Conservation (phyloP, 2,113 vertebrate species). For the Sander vitreus region DNA sequence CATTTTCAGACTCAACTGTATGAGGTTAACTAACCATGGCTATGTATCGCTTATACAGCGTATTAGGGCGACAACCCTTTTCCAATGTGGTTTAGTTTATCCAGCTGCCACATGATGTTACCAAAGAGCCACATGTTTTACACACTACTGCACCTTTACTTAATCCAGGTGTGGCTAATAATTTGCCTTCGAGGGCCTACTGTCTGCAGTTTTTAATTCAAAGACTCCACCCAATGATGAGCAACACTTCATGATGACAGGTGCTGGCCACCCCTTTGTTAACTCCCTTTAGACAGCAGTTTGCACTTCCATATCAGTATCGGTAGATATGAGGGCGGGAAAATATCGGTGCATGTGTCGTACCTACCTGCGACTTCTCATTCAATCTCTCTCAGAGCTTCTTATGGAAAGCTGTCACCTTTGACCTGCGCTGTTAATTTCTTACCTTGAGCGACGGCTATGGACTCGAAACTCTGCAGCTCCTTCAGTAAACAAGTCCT, state of each 20-base stretch:
- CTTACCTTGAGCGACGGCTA: conserved; percentile 93
- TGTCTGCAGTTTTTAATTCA: not conserved
- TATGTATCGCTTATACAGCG: too few relatives aligned
- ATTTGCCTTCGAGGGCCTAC: not conserved
- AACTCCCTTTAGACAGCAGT: too few relatives aligned
- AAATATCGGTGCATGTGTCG: accelerated
- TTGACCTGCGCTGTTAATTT: not conserved
- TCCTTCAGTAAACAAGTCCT: conserved; percentile 90
- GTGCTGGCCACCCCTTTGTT: too few relatives aligned
- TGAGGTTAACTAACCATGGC: too few relatives aligned
- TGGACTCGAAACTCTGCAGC: conserved; percentile 94
- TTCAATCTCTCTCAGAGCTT: not conserved
- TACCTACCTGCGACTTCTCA: not conserved
- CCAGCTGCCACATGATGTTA: too few relatives aligned
- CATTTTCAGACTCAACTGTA: too few relatives aligned
- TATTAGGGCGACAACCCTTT: too few relatives aligned
- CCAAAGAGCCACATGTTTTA: too few relatives aligned
- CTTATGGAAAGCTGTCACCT: not conserved
- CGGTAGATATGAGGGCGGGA: not conserved
- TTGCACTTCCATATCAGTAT: not conserved
- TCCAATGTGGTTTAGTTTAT: too few relatives aligned
- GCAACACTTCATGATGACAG: too few relatives aligned
- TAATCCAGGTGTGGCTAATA: not conserved
- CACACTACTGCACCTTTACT: too few relatives aligned
- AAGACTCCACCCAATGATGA: not conserved